Evolutionary conservation across 2,797 vertebrate species (phyloP), one percentile per base, ranked within the genome.

Genomic region (Psittacula derbiana): DNA sequence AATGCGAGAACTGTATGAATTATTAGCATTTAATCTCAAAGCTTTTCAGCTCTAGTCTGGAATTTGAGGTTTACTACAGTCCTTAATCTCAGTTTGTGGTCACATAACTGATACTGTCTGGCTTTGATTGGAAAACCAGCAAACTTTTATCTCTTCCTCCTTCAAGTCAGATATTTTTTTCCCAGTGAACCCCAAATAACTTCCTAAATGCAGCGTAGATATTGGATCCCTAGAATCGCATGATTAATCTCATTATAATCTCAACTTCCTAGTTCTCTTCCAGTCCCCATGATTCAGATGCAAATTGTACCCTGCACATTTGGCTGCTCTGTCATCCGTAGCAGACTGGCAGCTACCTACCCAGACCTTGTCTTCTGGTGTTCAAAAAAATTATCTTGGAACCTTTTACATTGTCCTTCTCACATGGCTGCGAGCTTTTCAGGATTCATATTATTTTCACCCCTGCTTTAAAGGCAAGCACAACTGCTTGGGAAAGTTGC

Each of bases 221-320:
- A 92, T 61, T 74, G 57, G 41, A 60, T 88, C 66, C 90, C 83
- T 73, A 20, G 74, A 67, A 67, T 53, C 0, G 0, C 24, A 23
- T 80, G 95, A 92, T 94, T 91, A 94, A 96, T 95, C 92, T 80
- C 74, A 71, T 79, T 74, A 80, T 53, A 87, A 95, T 95, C 93
- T 83, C 2, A 58, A 53, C 0, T 94, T 94, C 79, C 87, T 79
- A 72, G 31, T 88, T 92, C 38, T 65, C 46, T 76, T 87, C 69
- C 79, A 95, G 69, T 72, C 64, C 67, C 70, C 28, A 16, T 90
- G 90, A 95, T 80, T 92, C 90, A 84, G 58, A 92, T 84, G 64
- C 52, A 91, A 73, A 92, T 73, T 80, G 53, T n/a, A 53, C 87
- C 79, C 65, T 5, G 44, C 30, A 83, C 72, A 81, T 31, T 47